Base-by-base conservation (phyloP, 1,140 invertebrate species). In the Drosophila persimilis region DNA sequence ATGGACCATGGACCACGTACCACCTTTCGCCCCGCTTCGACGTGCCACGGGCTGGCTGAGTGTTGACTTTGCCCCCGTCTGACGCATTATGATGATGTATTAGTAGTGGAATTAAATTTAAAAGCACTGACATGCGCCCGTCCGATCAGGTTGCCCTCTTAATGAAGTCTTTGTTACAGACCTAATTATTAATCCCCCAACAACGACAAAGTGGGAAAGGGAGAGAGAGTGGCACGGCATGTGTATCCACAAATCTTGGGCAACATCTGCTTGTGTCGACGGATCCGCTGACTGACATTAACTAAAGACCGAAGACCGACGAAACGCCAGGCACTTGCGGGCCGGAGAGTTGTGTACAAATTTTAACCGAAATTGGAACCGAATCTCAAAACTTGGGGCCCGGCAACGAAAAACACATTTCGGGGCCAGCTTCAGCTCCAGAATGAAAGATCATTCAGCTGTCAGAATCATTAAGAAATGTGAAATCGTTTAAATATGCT, bases 391-490 rank as follows among this genome's bases (percentile, higher is more conserved):
- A 26, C 5, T 13, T 9, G 31, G 73, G 57, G 50, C 39, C 67
- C 54, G 57, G 17, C 17, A 17, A 17, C 17, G 17, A 77, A 58
- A 66, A 72, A 58, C 58, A 69, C 47, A 76, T 69, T 51, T 71
- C 47, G 55, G 63, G 9, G 35, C 11, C 35, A 35, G 56, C 20
- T 20, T 20, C 57, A 51, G 29, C 72, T 50, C 11, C 26, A 69
- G 46, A 85, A 78, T 86, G 77, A 77, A 83, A 81, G 78, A 86
- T 88, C 81, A 88, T 88, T 88, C 78, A 86, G 81, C 81, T 86
- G 81, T 86, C 81, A 86, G 77, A 86, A 83, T 88, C 78, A 86
- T 86, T 86, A 86, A 85, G 81, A 74, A 69, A 83, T 86, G 81
- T 86, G 74, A 78, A 86, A 86, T 88, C 81, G 81, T 55, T 85